Base-by-base conservation (phyloP, 2,888 invertebrate species). In the Gibbula magus region DNA sequence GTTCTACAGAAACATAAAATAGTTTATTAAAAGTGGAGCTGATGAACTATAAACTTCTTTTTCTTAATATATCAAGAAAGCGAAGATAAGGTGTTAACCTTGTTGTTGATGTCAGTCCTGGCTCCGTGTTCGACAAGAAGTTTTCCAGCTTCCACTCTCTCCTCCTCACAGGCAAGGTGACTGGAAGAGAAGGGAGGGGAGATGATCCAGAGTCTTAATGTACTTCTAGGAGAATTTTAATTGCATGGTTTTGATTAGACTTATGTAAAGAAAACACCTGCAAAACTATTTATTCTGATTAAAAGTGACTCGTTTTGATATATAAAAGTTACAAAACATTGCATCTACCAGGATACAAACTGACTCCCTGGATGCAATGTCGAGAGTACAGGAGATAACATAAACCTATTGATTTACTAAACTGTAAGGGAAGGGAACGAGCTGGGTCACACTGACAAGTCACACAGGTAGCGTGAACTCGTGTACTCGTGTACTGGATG, bases 111-210 rank as follows among this genome's bases (percentile, higher is more conserved):
- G 77, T 88, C 87, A 18, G 87, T 84, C 79, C 86, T 86, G 3
- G 90, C 91, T 75, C 91, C 91, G 82, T 86, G 83, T 79, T 89
- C 88, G 45, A 91, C 86, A 54, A 92, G 79, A 61, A 92, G 78
- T 76, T 86, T 86, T 7, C 89, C 90, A 16, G 89, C 88, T 78
- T 91, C 89, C 32, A 86, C 82, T 76, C 88, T 83, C 75, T 89
- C 91, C 81, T 92, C 92, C 83, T 92, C 91, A 89, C 91, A 91
- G 2, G 91, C 90, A 75, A 91, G 94, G 94, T 93, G 95, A 75
- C 91, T 91, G 82, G 8, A 85, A 74, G 51, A 77, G 76, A 67
- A n/a, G 67, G 54, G 52, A 51, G 35, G 35, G 29, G 20, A 51
- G 1, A 53, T 20, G 20, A 16, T 29, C 16, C 20, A 18, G 5